Evolutionary conservation across 2,888 invertebrate species (phyloP).

Genomic region (Caenorhabditis becei): DNA sequence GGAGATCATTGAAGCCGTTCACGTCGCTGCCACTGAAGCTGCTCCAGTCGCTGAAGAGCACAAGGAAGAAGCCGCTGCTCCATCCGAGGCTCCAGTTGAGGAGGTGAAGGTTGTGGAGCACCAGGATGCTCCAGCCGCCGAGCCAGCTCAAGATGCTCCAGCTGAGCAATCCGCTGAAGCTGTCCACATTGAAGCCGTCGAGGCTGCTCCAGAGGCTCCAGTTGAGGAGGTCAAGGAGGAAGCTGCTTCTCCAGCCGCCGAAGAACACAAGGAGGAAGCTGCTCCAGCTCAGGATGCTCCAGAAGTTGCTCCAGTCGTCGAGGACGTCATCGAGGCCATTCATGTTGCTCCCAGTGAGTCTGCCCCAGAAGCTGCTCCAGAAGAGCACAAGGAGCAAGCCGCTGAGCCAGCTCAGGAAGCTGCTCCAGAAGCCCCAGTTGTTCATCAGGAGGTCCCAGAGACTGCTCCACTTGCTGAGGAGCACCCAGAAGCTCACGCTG

Average conservation of each 20-base stretch:
- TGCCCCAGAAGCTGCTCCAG: neutral
- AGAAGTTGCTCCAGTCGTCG: constrained; percentile 18
- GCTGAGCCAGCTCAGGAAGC: constrained; percentile 6
- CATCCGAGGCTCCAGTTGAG: constrained; percentile 12
- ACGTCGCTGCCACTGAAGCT: neutral
- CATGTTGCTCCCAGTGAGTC: neutral
- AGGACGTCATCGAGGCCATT: constrained; percentile 11
- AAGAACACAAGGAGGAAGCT: constrained; percentile 10
- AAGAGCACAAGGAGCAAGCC: constrained; percentile 11
- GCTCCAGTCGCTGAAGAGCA: neutral
- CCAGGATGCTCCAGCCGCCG: constrained; percentile 5
- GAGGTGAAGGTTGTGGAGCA: neutral
- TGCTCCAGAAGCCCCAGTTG: constrained; percentile 11
- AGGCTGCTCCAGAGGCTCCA: constrained; percentile 34
- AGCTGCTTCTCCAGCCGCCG: constrained; percentile 7
- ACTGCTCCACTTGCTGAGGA: constrained; percentile 13
- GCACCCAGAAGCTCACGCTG: neutral
- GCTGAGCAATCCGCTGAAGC: constrained; percentile 25
- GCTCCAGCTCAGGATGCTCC: constrained; percentile 12
- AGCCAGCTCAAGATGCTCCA: constrained; percentile 10
- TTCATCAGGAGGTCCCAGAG: constrained; percentile 13
- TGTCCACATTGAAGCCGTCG: constrained; percentile 17
- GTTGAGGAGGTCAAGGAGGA: neutral
- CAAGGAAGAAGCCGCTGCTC: neutral
- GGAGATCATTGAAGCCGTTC: neutral